Evolutionary conservation across 2,113 vertebrate genomes (phyloP).

Genomic region (Barbus barbus): DNA sequence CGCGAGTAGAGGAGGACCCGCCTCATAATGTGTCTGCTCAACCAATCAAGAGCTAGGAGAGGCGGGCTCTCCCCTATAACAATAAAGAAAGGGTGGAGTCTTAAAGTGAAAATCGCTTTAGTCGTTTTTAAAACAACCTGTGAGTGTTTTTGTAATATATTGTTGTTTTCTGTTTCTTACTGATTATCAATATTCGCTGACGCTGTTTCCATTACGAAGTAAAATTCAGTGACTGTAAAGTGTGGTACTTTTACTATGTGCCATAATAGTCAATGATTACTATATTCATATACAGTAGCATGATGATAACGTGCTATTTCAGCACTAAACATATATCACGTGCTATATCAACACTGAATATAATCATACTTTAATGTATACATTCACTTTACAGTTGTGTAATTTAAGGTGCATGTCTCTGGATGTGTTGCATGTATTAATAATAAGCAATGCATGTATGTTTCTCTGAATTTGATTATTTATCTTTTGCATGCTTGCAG

Average conservation of each 20-base stretch:
- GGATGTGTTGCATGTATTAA: neutral
- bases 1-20: neutral
- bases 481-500: neutral
- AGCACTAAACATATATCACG: neutral
- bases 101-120: slow-evolving; percentile 10
- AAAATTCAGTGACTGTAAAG: neutral
- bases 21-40: neutral
- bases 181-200: neutral
- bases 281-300: neutral
- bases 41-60: slow-evolving; percentile 34
- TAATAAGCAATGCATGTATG: neutral
- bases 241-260: neutral
- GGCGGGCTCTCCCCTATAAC: slow-evolving; percentile 3
- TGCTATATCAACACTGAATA: neutral
- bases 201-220: neutral
- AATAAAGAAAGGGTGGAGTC: slow-evolving; percentile 42
- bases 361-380: neutral
- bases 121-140: neutral
- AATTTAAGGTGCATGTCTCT: neutral
- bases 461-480: neutral
- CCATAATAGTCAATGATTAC: neutral
- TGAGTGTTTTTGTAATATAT: neutral
- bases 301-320: neutral
- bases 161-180: neutral
- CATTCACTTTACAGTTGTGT: no score